phyloP scores from a whole-genome alignment of 2,797 vertebrate species.

The Smutsia temminckii region DNA sequence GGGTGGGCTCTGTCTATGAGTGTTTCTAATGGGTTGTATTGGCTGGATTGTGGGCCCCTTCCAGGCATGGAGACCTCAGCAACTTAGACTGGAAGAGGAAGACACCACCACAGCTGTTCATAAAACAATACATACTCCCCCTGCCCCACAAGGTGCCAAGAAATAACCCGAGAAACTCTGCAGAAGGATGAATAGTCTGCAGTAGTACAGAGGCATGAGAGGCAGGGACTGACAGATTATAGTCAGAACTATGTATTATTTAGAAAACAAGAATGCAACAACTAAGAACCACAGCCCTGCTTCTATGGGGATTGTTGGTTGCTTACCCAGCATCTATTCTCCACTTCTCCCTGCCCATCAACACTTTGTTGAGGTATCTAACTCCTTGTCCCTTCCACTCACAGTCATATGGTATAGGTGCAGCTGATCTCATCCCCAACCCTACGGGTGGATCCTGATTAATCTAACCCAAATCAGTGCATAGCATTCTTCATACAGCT shows the following conservation, averaged over 20 bases:
- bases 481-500: neutral
- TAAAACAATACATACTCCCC: neutral
- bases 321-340: neutral
- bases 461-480: neutral
- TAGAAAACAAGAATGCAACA: neutral
- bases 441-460: neutral
- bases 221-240: neutral
- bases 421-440: neutral
- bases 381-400: neutral
- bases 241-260: neutral
- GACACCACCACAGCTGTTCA: neutral
- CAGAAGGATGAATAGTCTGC: neutral
- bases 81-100: neutral
- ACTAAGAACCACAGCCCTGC: neutral
- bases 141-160: neutral
- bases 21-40: neutral
- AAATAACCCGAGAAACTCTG: neutral
- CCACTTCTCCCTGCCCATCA: neutral
- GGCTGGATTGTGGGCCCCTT: neutral
- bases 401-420: neutral
- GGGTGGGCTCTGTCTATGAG: neutral
- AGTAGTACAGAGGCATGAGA: neutral
- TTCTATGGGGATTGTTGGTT: neutral
- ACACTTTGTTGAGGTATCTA: neutral
- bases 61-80: neutral